Evolutionary conservation across 2,113 vertebrate species (phyloP).

Genomic region (Osmerus mordax): DNA sequence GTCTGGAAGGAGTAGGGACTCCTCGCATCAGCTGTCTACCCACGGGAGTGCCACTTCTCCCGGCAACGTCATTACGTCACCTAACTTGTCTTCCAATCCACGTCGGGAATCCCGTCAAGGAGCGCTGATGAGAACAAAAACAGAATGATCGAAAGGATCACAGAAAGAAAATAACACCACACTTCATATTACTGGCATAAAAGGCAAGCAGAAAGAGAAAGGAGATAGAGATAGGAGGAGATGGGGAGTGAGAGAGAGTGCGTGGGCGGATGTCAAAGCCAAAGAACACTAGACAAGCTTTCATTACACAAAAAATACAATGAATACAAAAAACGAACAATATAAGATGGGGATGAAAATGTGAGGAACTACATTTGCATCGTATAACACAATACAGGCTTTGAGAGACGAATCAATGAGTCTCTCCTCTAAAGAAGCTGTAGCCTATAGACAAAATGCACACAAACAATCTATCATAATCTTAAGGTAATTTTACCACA

Average conservation of each 20-base stretch:
- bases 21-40: conserved; percentile 68
- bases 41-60: conserved; percentile 56
- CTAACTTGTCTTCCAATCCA: conserved; percentile 45
- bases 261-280: conserved; percentile 2
- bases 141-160: not conserved
- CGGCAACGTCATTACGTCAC: conserved; percentile 65
- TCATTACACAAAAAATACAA: not conserved
- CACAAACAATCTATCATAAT: no score
- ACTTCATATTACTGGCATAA: not conserved
- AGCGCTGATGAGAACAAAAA: conserved; percentile 32
- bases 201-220: not conserved
- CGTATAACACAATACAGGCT: no score
- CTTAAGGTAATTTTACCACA: no score
- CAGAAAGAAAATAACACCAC: not conserved
- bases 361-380: no score
- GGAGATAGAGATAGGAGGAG: not conserved
- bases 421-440: no score
- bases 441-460: no score
- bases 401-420: no score
- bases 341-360: no score
- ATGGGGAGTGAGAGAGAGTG: not conserved
- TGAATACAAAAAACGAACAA: not conserved
- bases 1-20: conserved; percentile 52
- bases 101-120: conserved; percentile 63
- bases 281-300: not conserved